Evolutionary conservation across 2,888 invertebrate species (phyloP), one percentile per base, ranked within the genome.

Genomic region (Ditylenchus weischeri): DNA sequence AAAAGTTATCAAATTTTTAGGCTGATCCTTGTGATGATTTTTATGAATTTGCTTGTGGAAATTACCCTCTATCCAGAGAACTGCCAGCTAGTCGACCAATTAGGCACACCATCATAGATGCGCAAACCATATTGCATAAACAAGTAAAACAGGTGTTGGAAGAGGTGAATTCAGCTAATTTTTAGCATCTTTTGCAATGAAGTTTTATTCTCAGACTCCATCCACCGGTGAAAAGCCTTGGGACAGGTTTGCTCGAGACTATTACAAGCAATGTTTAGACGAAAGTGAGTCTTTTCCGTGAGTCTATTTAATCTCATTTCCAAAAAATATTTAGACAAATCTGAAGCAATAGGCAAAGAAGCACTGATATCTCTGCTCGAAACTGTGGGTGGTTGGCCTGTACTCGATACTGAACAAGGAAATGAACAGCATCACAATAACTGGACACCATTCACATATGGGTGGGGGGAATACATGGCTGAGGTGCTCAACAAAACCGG

Each of bases 381-480:
- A 23, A 65, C 74, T 66, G 72, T 83, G 29, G 82, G 83, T 19
- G 83, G 83, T 10, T 83, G 83, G 83, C 83, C 83, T 19, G 75
- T 81, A 18, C 64, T 83, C 38, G 65, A 65, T 36, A 71, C 63
- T 64, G 70, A 69, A 5, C 43, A 43, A 43, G 43, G 43, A 43
- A 43, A 43, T 15, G 8, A 43, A 8, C 43, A 43, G 43, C 43
- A 43, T 8, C 11, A 15, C 15, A 43, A 43, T 8, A 64, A 69
- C 57, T 78, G 78, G 78, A 65, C 65, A 23, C 76, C 73, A 60
- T 82, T 82, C 79, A 38, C 63, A 19, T 72, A 76, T 47, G 62
- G 69, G 15, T 78, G 78, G 78, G 82, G 80, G 57, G 73, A 78
- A 62, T 77, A 77, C 62, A 59, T 81, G 36, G 77, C 76, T 0